phyloP scores from a whole-genome alignment of 2,113 vertebrate species.

The Casuarius casuarius region DNA sequence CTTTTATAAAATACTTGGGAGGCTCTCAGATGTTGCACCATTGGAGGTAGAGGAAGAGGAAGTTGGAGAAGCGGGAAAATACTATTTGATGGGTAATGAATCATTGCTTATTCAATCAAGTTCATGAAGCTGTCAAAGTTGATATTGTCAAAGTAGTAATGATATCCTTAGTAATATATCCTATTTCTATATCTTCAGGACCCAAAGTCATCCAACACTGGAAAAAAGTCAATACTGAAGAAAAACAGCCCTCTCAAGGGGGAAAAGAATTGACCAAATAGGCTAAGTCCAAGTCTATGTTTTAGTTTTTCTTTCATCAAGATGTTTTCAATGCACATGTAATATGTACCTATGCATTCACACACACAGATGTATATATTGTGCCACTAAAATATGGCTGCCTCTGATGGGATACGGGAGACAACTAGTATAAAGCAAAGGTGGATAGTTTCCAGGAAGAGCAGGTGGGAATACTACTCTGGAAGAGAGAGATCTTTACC shows the following conservation, averaged over 20 bases:
- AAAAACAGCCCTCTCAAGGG: neutral
- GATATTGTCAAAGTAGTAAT: constrained; percentile 13
- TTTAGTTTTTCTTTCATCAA: neutral
- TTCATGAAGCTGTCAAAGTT: constrained; percentile 1
- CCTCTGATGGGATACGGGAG: neutral
- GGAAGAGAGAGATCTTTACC: neutral
- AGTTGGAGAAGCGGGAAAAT: neutral
- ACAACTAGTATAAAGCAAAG: neutral
- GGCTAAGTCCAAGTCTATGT: neutral
- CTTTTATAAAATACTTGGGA: neutral
- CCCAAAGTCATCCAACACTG: neutral
- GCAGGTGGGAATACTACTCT: neutral
- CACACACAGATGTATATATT: neutral
- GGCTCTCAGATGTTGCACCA: neutral
- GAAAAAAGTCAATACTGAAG: neutral
- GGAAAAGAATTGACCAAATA: neutral
- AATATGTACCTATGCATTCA: neutral
- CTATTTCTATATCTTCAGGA: neutral
- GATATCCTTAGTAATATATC: neutral
- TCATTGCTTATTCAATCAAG: neutral
- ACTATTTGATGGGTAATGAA: neutral
- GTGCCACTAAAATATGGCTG: neutral
- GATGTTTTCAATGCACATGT: neutral
- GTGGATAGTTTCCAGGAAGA: neutral
- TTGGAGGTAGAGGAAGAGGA: neutral